Conservation (phyloP, 2,113 vertebrate species). For the Ictalurus punctatus region DNA sequence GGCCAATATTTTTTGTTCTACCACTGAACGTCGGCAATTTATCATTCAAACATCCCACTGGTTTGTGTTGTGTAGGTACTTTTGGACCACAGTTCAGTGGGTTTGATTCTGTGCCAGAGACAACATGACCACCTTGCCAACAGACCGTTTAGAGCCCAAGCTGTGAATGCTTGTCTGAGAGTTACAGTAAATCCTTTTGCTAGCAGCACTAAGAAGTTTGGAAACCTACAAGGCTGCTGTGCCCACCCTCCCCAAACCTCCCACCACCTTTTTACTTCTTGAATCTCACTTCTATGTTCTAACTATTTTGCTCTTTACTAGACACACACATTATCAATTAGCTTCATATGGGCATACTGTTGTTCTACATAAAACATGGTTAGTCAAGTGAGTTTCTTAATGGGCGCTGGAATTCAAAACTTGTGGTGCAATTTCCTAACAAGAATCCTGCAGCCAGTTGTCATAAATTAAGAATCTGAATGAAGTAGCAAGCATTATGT, state of each 20-base stretch:
- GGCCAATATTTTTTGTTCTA: constrained; percentile 74
- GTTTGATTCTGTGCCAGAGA: constrained; percentile 79
- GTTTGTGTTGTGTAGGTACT: constrained; percentile 77
- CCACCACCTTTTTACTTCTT: constrained; percentile 59
- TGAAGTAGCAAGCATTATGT: not conserved
- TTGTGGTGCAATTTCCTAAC: not conserved
- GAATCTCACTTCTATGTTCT: constrained; percentile 32
- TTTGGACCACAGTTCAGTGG: constrained; percentile 74
- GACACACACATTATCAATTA: constrained; percentile 27
- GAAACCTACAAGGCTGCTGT: constrained; percentile 69
- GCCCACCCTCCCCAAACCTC: constrained; percentile 37
- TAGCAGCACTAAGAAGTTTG: constrained; percentile 72
- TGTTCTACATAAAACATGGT: constrained; percentile 8
- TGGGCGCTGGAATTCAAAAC: not conserved
- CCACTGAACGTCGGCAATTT: constrained; percentile 77
- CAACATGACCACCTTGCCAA: constrained; percentile 75
- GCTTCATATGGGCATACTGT: constrained; percentile 12
- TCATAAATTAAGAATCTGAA: not conserved
- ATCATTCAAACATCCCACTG: constrained; percentile 77
- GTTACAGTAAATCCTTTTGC: constrained; percentile 79
- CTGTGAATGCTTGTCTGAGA: constrained; percentile 80
- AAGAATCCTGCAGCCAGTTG: not conserved
- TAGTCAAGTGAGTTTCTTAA: not conserved
- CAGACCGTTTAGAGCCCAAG: constrained; percentile 66
- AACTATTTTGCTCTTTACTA: constrained; percentile 29